These are phyloP conservation scores for Ophion slaviceki DNA, from an alignment of 2,888 invertebrate species.

Conservation along the genomic window DNA sequence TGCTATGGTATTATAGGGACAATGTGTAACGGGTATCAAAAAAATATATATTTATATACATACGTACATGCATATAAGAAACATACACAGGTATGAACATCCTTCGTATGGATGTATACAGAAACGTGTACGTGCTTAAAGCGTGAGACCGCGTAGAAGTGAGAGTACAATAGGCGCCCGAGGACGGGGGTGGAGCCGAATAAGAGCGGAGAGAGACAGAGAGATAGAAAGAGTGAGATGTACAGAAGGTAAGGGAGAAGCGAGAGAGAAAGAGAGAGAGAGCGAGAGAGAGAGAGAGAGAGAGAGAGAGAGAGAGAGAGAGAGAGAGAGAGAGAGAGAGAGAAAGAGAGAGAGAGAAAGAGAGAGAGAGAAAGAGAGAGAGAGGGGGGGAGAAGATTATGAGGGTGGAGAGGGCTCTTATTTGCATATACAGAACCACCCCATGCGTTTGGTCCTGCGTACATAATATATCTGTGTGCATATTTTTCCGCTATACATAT, in stretches of 20 bases:
- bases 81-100: not conserved
- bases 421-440: conserved; percentile 80
- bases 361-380: conserved; percentile 40
- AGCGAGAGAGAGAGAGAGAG: conserved; percentile 35
- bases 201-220: conserved; percentile 65
- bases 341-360: conserved; percentile 43
- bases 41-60: conserved; percentile 40
- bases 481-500: not conserved
- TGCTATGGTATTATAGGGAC: conserved; percentile 65
- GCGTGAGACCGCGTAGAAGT: conserved; percentile 62
- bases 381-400: conserved; percentile 22
- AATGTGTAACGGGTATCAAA: conserved; percentile 62
- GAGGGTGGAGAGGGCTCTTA: conserved; percentile 71
- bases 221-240: conserved; percentile 62
- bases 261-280: conserved; percentile 41
- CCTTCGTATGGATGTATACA: conserved; percentile 25
- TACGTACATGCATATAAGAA: conserved; percentile 3
- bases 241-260: not conserved
- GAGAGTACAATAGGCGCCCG: conserved; percentile 80
- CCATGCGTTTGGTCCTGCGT: conserved; percentile 67
- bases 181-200: conserved; percentile 81
- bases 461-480: conserved; percentile 22
- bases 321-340: conserved; percentile 29
- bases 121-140: conserved; percentile 52
- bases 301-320: conserved; percentile 41